Base-by-base conservation (phyloP, 2,888 invertebrate species). In the Pandemis corylana region DNA sequence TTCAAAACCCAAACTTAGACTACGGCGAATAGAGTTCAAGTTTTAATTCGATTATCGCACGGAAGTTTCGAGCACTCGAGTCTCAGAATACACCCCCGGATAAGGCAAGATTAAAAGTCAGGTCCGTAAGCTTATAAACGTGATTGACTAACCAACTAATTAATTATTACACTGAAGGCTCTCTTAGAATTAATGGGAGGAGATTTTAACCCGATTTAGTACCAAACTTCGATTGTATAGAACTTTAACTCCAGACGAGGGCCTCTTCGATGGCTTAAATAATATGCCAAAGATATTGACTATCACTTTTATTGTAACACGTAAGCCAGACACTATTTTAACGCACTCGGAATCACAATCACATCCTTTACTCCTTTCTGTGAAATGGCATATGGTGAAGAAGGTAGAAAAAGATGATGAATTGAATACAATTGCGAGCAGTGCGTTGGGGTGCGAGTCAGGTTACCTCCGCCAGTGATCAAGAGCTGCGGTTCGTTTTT, bases 101-200 rank as follows among this genome's bases (percentile, higher is more conserved):
- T 59, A 59, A 59, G 59, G 10, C 28, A 28, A 59, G 59, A 59
- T 59, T 59, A 59, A 59, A 59, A 59, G 59, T 59, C 59, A 59
- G 59, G 12, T 42, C 42, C 41, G n/a, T 63, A 63, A 42, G 63
- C 63, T 63, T 63, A 63, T 42, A 63, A 41, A 42, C 41, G 42
- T 42, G 63, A 63, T 63, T 63, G 63, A 63, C 63, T 63, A 63
- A 63, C 41, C 63, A 63, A 41, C 15, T 63, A 63, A 63, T 63
- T 41, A 63, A 42, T 63, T 63, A 63, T 63, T 63, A 63, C 41
- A 42, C 42, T 42, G 13, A 42, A 63, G 42, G 28, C 36, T 59
- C 28, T 59, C 59, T 59, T 12, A 59, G 59, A 59, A 12, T 59
- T 59, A 20, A 56, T 56, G 56, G 20, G 28, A 20, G 28, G 59